These are phyloP conservation scores for Aix galericulata DNA, from an alignment of 2,113 vertebrate genomes.

Conservation along the genomic window DNA sequence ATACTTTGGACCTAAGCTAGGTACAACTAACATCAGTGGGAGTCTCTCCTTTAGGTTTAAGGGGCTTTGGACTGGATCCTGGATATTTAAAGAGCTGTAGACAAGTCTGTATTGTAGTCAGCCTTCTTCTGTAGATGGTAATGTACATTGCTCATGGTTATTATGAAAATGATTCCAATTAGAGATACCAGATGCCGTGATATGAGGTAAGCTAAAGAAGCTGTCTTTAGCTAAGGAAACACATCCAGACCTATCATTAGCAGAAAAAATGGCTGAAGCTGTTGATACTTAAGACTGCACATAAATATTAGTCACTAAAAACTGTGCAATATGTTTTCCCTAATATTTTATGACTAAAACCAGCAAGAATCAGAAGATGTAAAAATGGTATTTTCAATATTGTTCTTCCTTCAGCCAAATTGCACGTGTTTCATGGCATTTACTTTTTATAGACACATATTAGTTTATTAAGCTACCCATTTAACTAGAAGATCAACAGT, in stretches of 20 bases:
- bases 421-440: not conserved
- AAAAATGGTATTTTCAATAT: not conserved
- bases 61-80: conserved; percentile 53
- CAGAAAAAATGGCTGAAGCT: conserved; percentile 38
- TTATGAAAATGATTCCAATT: conserved; percentile 71
- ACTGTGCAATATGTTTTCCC: not conserved
- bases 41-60: not conserved
- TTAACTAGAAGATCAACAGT: not conserved
- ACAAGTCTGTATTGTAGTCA: conserved; percentile 51
- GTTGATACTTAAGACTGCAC: conserved; percentile 29
- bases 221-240: conserved; percentile 40
- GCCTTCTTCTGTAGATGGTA: conserved; percentile 56
- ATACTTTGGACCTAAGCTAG: not conserved
- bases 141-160: conserved; percentile 66
- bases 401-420: not conserved
- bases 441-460: not conserved
- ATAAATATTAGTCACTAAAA: conserved; percentile 13
- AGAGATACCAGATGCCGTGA: conserved; percentile 62
- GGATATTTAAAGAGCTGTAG: conserved; percentile 34
- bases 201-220: conserved; percentile 66
- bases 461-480: not conserved
- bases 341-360: not conserved
- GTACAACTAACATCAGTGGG: not conserved
- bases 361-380: not conserved
- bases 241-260: conserved; percentile 44